Conservation (phyloP, 2,888 invertebrate genomes). For the Melitaea athalia region DNA sequence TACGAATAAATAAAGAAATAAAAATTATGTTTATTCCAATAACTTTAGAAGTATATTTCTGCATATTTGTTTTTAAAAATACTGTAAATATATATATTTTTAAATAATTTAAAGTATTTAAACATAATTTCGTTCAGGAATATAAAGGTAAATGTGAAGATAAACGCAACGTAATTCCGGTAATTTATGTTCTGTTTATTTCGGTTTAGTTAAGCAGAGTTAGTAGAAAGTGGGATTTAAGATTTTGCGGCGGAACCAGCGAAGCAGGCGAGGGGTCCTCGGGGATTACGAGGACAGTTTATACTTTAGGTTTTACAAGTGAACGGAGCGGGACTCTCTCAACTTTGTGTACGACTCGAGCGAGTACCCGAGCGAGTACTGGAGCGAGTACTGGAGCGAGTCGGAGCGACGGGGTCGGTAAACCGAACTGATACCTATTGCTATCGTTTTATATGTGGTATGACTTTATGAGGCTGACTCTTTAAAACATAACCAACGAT, state of each 20-base stretch:
- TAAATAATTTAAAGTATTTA: too few species aligned
- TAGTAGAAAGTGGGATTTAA: not conserved
- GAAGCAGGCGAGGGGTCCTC: not conserved
- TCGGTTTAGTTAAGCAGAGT: not conserved
- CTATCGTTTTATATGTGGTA: too few species aligned
- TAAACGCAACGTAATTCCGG: not conserved
- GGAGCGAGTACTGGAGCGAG: too few species aligned
- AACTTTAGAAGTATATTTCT: too few species aligned
- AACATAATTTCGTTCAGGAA: too few species aligned
- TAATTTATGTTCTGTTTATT: not conserved
- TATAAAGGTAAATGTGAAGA: too few species aligned
- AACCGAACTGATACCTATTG: too few species aligned
- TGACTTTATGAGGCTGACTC: not conserved
- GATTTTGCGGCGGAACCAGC: not conserved
- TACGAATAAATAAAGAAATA: too few species aligned
- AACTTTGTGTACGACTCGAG: not conserved
- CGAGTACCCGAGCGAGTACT: not conserved
- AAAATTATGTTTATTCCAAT: too few species aligned
- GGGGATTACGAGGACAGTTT: conserved; percentile 2
- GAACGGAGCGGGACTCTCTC: not conserved
- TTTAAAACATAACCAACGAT: not conserved
- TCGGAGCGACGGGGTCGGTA: too few species aligned
- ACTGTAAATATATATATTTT: too few species aligned
- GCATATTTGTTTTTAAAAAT: too few species aligned
- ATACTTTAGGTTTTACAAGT: conserved; percentile 8